These are phyloP conservation scores for Geococcyx californianus DNA, from an alignment of 2,113 vertebrate species.

Conservation along the genomic window DNA sequence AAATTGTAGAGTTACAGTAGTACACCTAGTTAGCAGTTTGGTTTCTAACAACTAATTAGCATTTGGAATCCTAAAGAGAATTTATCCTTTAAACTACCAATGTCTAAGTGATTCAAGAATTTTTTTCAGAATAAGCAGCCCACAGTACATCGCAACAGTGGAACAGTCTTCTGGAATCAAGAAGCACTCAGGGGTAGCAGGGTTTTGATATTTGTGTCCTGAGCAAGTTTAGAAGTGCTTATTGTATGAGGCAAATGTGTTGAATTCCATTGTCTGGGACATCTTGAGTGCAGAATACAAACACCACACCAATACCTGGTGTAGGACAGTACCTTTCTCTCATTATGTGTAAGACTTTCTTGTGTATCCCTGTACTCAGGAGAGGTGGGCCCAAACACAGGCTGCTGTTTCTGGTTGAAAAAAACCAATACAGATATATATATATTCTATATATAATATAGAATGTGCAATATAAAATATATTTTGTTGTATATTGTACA, in stretches of 20 bases:
- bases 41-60: not conserved
- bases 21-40: not conserved
- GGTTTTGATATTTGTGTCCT: not conserved
- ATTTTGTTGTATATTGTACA: too few species aligned
- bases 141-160: rapidly evolving
- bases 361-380: not conserved
- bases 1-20: not conserved
- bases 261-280: not conserved
- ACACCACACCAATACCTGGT: not conserved
- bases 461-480: too few species aligned
- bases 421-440: not conserved
- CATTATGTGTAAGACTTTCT: not conserved
- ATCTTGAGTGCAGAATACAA: not conserved
- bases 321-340: not conserved
- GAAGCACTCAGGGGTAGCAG: not conserved
- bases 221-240: not conserved
- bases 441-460: too few species aligned
- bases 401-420: not conserved
- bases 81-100: not conserved
- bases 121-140: not conserved
- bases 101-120: not conserved
- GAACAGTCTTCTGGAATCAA: not conserved
- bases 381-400: not conserved
- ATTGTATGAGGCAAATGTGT: not conserved
- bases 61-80: not conserved